Evolutionary conservation across 2,888 invertebrate species (phyloP), one percentile per base, ranked within the genome.

Genomic region (Allacma fusca): DNA sequence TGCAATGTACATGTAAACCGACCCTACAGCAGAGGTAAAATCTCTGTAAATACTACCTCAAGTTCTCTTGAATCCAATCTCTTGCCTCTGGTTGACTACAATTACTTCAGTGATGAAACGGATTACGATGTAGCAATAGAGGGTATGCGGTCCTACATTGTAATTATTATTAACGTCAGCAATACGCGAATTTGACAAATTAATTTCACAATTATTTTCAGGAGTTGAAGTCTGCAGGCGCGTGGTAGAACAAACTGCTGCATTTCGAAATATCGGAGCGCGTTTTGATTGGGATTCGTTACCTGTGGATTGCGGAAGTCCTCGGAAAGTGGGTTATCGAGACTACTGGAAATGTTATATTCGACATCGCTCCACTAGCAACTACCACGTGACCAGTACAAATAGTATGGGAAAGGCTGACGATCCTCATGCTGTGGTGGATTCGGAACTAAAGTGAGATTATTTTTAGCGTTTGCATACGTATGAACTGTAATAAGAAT

Each of bases 61-160:
- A 19, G 21, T n/a, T 50, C 16, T 13, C 34, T 72, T 4, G 72
- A 72, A 13, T 44, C 44, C 9, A 57, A 24, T 7, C 34, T 72
- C 1, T 7, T 23, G 1, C 72, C 72, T 4, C 13, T 72, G 2
- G 13, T 72, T 29, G 72, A 72, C 34, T 72, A 72, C 59, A 72
- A 72, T 29, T 72, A 50, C 29, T 72, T 59, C 50, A 50, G 59
- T 26, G 29, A 72, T n/a, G 59, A 57, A 21, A n/a, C 57, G 9
- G 72, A 72, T 26, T 72, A 72, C 29, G 72, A 72, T 28, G 72
- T 72, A 1, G 59, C 29, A 5, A 24, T 57, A 2, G 59, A 72
- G 59, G 72, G 72, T 59, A 19, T 13, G n/a, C n/a, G n/a, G n/a
- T n/a, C n/a, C n/a, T n/a, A n/a, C n/a, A n/a, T n/a, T n/a, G n/a